phyloP scores from a whole-genome alignment of 2,888 invertebrate species.

The Blastobasis adustella region DNA sequence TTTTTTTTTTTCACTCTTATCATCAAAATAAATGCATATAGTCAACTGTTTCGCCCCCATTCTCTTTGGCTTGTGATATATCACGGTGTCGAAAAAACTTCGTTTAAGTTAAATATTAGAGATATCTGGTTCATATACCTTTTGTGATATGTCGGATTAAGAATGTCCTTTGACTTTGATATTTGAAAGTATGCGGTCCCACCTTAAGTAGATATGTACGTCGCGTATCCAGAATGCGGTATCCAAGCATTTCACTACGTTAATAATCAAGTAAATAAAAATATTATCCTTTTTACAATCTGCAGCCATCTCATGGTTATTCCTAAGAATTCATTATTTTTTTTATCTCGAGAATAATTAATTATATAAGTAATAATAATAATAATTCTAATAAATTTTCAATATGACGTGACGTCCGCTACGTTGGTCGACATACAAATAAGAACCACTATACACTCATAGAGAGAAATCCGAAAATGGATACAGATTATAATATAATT shows the following conservation, averaged over 20 bases:
- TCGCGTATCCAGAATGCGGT: slow-evolving; percentile 44
- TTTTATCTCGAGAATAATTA: too few species aligned
- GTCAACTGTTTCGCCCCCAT: slow-evolving; percentile 44
- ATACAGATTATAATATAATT: slow-evolving; percentile 72
- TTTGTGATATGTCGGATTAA: slow-evolving; percentile 60
- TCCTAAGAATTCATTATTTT: slow-evolving; percentile 42
- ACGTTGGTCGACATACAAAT: slow-evolving; percentile 74
- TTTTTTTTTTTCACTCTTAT: slow-evolving; percentile 22
- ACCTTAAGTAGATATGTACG: slow-evolving; percentile 66
- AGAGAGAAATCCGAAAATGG: slow-evolving; percentile 74
- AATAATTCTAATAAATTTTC: slow-evolving; percentile 72
- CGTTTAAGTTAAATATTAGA: slow-evolving; percentile 27
- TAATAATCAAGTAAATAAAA: slow-evolving; percentile 61
- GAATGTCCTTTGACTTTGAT: slow-evolving; percentile 30
- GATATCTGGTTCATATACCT: slow-evolving; percentile 15
- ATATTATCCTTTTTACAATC: slow-evolving; percentile 61
- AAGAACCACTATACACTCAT: slow-evolving; percentile 74
- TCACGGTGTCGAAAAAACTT: slow-evolving; percentile 65
- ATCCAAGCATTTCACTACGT: slow-evolving; percentile 62
- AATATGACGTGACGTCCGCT: slow-evolving; percentile 69
- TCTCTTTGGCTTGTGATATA: slow-evolving; percentile 72
- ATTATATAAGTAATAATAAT: slow-evolving; percentile 53
- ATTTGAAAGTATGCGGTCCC: slow-evolving; percentile 15
- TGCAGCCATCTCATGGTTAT: slow-evolving; percentile 73
- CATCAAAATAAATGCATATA: slow-evolving; percentile 49